Evolutionary conservation across 2,797 vertebrate species (phyloP), one percentile per base, ranked within the genome.

Genomic region (Xerus rutilus): DNA sequence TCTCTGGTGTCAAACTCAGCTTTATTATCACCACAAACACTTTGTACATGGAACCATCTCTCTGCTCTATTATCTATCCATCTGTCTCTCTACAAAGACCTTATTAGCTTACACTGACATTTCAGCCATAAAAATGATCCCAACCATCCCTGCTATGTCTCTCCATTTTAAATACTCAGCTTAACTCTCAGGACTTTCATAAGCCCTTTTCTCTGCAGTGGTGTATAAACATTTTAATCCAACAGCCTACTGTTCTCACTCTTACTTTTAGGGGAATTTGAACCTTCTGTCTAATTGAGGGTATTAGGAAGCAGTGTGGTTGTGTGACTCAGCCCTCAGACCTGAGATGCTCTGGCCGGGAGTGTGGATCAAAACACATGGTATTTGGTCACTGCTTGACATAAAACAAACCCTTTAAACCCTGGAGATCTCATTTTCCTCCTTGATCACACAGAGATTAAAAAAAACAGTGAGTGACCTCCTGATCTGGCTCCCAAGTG

Each of bases 181-280:
- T 96, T 95, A 95, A 90, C 77, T 70, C 79, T 91, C 45, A 78
- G 86, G 78, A 81, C 96, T 82, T 93, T 83, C 86, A 65, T 94
- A 95, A 96, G 59, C 72, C 74, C 21, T 93, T 83, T 89, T 86
- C 95, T 93, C 83, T 93, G 47, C 43, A 43, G 32, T 76, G 78
- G 30, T 35, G n/a, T 70, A 21, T 93, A 93, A 96, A 97, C 82
- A 94, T 65, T 88, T 93, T 64, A 77, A 35, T 86, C 83, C 57
- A 88, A 23, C 45, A 59, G 18, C 43, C 85, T 95, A 54, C 47
- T 73, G 21, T 76, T 86, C 59, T 74, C 14, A 17, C 47, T 92
- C 62, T 86, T 72, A 84, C 91, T 79, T 73, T 28, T 7, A 57
- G 47, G 57, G 92, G 77, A 93, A 93, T 88, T 89, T 14, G 57